A percentile compares a stretch with the other conserved stretches of the same genome.
These are phyloP conservation scores for Circaetus cinerascens DNA, from an alignment of 2,113 vertebrate genomes.

Conservation along the genomic window DNA sequence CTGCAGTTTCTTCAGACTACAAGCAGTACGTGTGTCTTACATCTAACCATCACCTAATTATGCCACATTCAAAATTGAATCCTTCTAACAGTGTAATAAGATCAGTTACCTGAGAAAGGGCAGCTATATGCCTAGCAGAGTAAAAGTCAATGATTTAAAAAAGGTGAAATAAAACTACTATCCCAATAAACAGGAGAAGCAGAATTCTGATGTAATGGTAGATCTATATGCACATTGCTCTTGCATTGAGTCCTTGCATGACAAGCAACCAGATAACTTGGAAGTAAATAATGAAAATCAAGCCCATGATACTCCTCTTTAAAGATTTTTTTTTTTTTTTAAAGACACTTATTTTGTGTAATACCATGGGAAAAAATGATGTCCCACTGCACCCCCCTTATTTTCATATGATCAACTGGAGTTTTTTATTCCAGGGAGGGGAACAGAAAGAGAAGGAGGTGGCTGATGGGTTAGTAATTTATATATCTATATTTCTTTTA, in stretches of 20 bases:
- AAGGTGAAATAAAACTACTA: neutral
- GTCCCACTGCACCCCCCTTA: neutral
- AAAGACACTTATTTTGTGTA: neutral
- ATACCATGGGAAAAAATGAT: neutral
- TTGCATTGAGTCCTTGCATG: neutral
- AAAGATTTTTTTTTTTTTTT: neutral
- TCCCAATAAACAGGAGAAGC: neutral
- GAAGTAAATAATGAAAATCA: neutral
- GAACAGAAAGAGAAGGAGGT: neutral
- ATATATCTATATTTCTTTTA: conserved; percentile 10
- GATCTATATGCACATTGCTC: neutral
- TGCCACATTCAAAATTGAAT: neutral
- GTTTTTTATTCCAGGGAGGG: neutral
- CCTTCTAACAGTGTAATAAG: neutral
- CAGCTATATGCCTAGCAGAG: neutral
- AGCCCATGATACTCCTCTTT: neutral
- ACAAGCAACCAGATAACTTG: neutral
- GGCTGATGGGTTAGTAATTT: neutral
- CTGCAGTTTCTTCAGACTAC: neutral
- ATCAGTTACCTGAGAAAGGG: neutral
- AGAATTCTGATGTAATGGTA: neutral
- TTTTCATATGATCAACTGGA: neutral
- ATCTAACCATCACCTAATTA: neutral
- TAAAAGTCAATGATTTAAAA: neutral
- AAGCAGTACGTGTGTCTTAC: neutral